Evolutionary conservation across 2,113 vertebrate genomes (phyloP).

Genomic region (Leuciscus idus): DNA sequence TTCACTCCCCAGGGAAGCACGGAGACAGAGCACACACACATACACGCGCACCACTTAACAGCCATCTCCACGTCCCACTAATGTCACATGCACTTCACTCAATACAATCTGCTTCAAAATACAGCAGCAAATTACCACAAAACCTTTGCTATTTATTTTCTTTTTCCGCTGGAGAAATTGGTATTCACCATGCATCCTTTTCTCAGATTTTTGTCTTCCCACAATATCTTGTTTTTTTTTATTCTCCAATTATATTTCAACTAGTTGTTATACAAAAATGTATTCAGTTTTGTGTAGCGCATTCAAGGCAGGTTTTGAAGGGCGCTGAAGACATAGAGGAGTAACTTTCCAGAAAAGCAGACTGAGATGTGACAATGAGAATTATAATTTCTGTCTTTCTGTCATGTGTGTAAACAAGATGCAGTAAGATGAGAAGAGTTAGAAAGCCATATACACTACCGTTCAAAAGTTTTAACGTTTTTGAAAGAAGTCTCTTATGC

Average conservation of each 20-base stretch:
- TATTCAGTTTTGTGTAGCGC: background rate
- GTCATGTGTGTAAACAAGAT: too few relatives aligned
- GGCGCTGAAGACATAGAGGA: background rate
- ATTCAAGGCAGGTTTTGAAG: background rate
- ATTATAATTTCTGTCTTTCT: background rate
- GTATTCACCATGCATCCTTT: background rate
- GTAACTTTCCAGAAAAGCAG: background rate
- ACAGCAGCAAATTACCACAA: background rate
- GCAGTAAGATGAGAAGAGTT: background rate
- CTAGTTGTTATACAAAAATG: background rate
- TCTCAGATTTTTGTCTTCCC: background rate
- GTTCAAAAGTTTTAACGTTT: background rate
- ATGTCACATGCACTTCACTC: constrained; percentile 43
- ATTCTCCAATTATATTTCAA: background rate
- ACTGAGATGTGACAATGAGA: background rate
- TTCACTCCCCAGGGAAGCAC: constrained; percentile 46
- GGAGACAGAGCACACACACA: background rate
- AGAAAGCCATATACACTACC: background rate
- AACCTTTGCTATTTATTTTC: background rate
- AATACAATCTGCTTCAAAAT: background rate
- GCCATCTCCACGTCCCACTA: constrained; percentile 39
- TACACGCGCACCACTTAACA: constrained; percentile 11
- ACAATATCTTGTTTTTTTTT: background rate
- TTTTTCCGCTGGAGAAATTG: background rate
- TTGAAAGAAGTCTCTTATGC: background rate